phyloP scores from a whole-genome alignment of 2,797 vertebrate genomes.

The Sebastes paucispinis region DNA sequence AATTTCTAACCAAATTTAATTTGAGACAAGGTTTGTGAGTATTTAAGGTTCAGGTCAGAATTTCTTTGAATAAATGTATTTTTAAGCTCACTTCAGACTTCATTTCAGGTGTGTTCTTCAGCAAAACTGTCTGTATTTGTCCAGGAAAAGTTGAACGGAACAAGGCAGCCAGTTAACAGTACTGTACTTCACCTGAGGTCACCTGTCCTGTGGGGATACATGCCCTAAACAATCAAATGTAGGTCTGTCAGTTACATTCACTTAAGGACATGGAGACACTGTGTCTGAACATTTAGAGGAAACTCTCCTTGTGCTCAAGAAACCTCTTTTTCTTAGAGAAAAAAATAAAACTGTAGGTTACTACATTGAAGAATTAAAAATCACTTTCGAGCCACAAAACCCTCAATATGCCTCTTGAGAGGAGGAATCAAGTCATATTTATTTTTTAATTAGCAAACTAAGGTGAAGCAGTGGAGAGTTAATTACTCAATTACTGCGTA shows the following conservation, averaged over 20 bases:
- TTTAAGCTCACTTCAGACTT: background rate
- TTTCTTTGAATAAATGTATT: background rate
- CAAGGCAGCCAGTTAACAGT: background rate
- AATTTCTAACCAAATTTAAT: background rate
- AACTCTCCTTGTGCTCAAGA: background rate
- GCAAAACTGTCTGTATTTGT: background rate
- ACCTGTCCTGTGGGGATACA: background rate
- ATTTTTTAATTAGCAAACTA: slow-evolving; percentile 99
- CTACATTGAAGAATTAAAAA: slow-evolving; percentile 1
- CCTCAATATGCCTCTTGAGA: slow-evolving; percentile 78
- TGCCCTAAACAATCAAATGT: background rate
- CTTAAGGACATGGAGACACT: background rate
- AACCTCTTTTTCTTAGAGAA: background rate
- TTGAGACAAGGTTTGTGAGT: background rate
- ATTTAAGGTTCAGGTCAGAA: background rate
- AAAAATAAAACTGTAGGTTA: slow-evolving; percentile 7
- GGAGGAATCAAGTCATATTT: slow-evolving; percentile 90
- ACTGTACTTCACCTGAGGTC: background rate
- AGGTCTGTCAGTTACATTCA: background rate
- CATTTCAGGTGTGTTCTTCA: background rate
- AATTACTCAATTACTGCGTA: slow-evolving; percentile 97
- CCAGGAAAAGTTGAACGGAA: background rate
- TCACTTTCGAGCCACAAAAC: slow-evolving; percentile 34
- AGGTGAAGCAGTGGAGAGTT: slow-evolving; percentile 95
- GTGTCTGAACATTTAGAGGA: background rate